Base-by-base conservation (phyloP, 1,140 invertebrate species). In the Drosophila oshimai region DNA sequence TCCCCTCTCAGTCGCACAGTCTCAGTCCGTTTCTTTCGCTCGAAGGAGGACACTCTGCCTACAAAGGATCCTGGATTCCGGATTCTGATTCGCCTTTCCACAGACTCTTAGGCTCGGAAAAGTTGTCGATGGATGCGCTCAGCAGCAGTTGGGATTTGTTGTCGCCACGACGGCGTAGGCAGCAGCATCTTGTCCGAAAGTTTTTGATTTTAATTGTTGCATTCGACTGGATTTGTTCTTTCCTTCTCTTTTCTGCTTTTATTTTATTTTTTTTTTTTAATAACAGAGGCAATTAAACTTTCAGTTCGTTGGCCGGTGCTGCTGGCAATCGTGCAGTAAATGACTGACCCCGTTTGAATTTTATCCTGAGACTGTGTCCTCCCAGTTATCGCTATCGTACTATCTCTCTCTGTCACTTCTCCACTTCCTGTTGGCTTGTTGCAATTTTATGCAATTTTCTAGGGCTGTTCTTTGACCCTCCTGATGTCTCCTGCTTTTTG, bases 131-230 rank as follows among this genome's bases (percentile, higher is more conserved):
- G 64, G 51, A 86, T 68, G 54, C 69, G 65, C 44, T 83, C 47
- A 83, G 74, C 47, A 83, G 74, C 62, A 74, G 57, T 72, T 62
- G 64, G 39, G 69, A 73, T 51, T 73, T 60, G 67, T 87, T 73
- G 81, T 54, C 65, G 76, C 61, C 81, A 50, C 55, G 29, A 50
- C 55, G 29, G 67, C 72, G 46, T 75, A 31, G 72, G 68, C 71
- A 87, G 57, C 76, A 80, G 55, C 80, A 86, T 86, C 77, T 86
- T 86, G 81, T 86, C 58, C 22, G 36, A 73, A 86, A 86, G 26
- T 86, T 80, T 75, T 75, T 76, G 75, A 49, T 79, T 86, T 86
- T 86, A 87, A 86, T 86, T 86, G 80, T 86, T 86, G 81, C 81
- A 76, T 87, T 75, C 57, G 61, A 4, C 42, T 42, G 12, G 42